Conservation (phyloP, 1,140 invertebrate genomes). For the Nebria ingens region DNA sequence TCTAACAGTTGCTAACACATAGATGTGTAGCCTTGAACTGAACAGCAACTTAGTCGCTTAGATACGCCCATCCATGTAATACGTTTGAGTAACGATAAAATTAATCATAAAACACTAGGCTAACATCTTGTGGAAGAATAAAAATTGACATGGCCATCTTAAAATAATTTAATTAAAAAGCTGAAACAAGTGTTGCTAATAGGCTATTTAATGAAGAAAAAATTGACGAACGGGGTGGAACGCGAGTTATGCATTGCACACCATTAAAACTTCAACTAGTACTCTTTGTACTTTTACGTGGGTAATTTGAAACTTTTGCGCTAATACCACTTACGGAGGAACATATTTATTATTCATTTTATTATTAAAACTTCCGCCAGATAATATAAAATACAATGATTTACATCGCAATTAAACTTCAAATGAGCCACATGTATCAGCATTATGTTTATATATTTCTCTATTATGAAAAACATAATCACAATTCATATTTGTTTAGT, state of each 20-base stretch:
- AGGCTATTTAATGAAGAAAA: slow-evolving; percentile 1
- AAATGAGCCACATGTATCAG: too few species aligned
- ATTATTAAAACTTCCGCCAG: neutral
- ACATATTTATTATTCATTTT: neutral
- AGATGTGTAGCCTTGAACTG: too few species aligned
- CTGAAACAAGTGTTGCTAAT: slow-evolving; percentile 5
- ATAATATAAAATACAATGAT: neutral
- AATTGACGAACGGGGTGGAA: neutral
- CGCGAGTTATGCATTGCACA: neutral
- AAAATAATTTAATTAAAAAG: neutral
- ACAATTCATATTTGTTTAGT: too few species aligned
- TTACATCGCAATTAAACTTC: neutral
- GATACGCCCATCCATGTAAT: too few species aligned
- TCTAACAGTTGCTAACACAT: too few species aligned
- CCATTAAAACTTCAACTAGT: neutral
- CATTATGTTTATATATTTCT: too few species aligned
- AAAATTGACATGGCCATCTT: too few species aligned
- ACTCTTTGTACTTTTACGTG: neutral
- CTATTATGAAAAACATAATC: too few species aligned
- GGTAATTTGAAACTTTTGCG: neutral
- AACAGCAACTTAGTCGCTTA: too few species aligned
- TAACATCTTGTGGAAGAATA: too few species aligned
- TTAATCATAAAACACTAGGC: too few species aligned
- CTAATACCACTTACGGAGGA: neutral
- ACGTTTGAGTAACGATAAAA: too few species aligned